These are phyloP conservation scores for Thamnophis elegans DNA, from an alignment of 2,797 vertebrate species.

Conservation along the genomic window DNA sequence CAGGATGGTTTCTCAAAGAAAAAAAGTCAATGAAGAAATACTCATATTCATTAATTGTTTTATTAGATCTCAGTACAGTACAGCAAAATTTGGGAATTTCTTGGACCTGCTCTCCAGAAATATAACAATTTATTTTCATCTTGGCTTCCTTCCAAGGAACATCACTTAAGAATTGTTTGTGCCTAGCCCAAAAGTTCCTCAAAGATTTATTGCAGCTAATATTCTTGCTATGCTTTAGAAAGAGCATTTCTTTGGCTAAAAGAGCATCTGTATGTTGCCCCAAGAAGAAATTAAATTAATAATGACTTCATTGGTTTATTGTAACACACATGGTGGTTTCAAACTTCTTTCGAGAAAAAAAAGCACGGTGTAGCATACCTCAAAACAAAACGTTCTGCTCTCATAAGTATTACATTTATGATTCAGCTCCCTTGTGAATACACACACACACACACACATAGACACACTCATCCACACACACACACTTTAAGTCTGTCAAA, in stretches of 20 bases:
- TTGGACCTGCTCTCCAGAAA: conserved; percentile 14
- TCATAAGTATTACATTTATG: background rate
- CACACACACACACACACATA: background rate
- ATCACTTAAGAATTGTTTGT: background rate
- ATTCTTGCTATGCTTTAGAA: background rate
- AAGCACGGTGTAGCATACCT: background rate
- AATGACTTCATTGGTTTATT: background rate
- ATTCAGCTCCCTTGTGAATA: background rate
- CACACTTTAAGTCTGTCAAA: background rate
- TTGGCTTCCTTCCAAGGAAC: conserved; percentile 8
- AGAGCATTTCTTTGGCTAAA: background rate
- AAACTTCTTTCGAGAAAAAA: background rate
- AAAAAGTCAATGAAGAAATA: background rate
- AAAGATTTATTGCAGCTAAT: conserved; percentile 19
- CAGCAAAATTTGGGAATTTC: background rate
- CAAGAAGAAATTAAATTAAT: conserved; percentile 14
- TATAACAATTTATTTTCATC: conserved; percentile 11
- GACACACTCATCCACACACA: background rate
- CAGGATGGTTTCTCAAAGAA: background rate
- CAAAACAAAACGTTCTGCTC: background rate
- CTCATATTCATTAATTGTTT: background rate
- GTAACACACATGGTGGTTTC: background rate
- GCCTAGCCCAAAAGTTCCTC: background rate
- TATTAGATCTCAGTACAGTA: background rate
- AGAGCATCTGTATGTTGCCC: background rate